These are phyloP conservation scores for Notodonta dromedarius DNA, from an alignment of 2,888 invertebrate species.

Conservation along the genomic window DNA sequence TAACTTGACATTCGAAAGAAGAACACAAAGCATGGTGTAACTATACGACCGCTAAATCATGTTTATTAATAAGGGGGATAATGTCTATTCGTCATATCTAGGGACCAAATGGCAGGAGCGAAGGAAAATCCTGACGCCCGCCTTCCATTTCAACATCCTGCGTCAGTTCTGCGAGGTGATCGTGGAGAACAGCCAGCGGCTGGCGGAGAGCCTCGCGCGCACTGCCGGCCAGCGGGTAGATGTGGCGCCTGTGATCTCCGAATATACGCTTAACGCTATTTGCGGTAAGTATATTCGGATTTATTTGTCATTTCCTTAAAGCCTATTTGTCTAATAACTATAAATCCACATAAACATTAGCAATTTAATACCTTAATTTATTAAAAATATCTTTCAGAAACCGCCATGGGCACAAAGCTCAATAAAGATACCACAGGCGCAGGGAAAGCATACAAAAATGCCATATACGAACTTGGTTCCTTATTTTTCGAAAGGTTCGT, in stretches of 20 bases:
- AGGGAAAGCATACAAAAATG: slow-evolving; percentile 82
- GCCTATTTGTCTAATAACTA: too few relatives aligned
- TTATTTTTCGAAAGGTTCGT: slow-evolving; percentile 60
- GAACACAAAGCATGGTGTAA: too few relatives aligned
- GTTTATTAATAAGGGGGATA: too few relatives aligned
- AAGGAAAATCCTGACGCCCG: slow-evolving; percentile 86
- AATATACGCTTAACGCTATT: slow-evolving; percentile 84
- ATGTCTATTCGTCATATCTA: slow-evolving; percentile 31
- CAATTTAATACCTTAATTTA: too few relatives aligned
- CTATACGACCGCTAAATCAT: too few relatives aligned
- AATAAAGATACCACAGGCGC: slow-evolving; percentile 60
- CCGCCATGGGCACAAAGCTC: slow-evolving; percentile 88
- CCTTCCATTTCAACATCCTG: slow-evolving; percentile 87
- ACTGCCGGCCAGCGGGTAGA: slow-evolving; percentile 61
- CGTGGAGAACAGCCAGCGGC: slow-evolving; percentile 68
- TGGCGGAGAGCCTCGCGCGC: slow-evolving; percentile 59
- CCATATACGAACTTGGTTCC: slow-evolving; percentile 73
- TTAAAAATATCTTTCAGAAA: slow-evolving; percentile 59
- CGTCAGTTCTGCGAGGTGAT: slow-evolving; percentile 70
- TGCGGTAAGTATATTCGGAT: slow-evolving; percentile 71
- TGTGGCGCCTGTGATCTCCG: slow-evolving; percentile 83
- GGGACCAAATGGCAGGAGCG: slow-evolving; percentile 85
- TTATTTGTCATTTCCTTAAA: too few relatives aligned
- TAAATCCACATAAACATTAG: too few relatives aligned
- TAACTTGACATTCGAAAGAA: too few relatives aligned